Evolutionary conservation across 2,797 vertebrate genomes (phyloP).

Genomic region (Taenioides sp.): DNA sequence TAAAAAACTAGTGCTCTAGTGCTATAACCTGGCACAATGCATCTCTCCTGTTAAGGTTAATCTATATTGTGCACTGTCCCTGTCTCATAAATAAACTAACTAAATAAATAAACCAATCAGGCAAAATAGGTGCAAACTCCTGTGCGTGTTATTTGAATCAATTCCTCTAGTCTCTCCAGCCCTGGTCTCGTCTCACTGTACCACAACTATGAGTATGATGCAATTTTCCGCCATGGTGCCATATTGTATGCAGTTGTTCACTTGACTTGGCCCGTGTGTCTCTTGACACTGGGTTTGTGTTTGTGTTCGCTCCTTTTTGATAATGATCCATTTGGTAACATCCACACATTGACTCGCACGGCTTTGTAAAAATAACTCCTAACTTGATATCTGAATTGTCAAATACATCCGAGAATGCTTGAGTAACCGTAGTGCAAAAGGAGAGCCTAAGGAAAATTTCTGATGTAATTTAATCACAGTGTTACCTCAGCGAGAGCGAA

Average conservation of each 20-base stretch:
- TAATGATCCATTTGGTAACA: constrained; percentile 41
- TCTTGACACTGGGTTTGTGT: constrained; percentile 17
- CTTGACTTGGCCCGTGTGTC: constrained; percentile 17
- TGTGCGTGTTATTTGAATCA: not conserved
- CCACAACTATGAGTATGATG: constrained; percentile 10
- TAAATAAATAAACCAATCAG: not conserved
- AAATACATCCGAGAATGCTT: constrained; percentile 51
- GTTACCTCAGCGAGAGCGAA: constrained; percentile 48
- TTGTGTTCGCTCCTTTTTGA: constrained; percentile 41
- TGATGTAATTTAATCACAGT: constrained; percentile 62
- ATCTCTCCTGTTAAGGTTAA: no score
- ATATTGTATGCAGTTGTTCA: not conserved
- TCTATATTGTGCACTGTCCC: no score
- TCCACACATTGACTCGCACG: constrained; percentile 29
- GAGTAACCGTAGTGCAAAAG: constrained; percentile 36
- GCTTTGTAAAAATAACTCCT: constrained; percentile 58
- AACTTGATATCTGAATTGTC: constrained; percentile 52
- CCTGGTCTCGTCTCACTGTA: not conserved
- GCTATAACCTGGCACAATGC: no score
- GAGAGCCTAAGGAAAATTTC: constrained; percentile 50
- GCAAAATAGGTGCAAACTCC: not conserved
- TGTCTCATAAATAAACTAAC: no score
- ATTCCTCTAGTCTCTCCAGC: not conserved
- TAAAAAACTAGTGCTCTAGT: not conserved
- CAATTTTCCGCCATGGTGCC: not conserved